These are phyloP conservation scores for Ophion slaviceki DNA, from an alignment of 2,888 invertebrate genomes.

Conservation along the genomic window DNA sequence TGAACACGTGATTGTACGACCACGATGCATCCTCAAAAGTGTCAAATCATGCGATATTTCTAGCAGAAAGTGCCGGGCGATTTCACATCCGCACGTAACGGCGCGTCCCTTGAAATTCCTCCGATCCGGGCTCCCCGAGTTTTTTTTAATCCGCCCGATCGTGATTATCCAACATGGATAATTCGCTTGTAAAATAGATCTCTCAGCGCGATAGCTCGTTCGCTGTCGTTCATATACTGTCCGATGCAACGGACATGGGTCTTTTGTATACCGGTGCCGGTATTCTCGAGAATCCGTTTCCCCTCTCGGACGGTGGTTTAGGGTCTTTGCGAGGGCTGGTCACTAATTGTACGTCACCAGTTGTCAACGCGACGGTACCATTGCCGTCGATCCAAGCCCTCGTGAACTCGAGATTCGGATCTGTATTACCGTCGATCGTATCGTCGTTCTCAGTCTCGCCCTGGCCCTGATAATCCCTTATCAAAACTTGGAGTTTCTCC, in stretches of 20 bases:
- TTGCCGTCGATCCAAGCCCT: constrained; percentile 90
- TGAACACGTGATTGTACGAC: too few species aligned
- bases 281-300: constrained; percentile 83
- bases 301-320: constrained; percentile 82
- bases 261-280: constrained; percentile 84
- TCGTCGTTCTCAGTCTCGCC: constrained; percentile 66
- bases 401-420: constrained; percentile 88
- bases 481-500: constrained; percentile 89
- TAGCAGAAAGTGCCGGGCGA: too few species aligned
- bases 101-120: too few species aligned
- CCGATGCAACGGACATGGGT: constrained; percentile 80
- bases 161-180: constrained; percentile 62
- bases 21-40: too few species aligned
- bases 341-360: constrained; percentile 78
- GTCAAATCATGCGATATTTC: too few species aligned
- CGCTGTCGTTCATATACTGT: constrained; percentile 75
- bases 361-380: constrained; percentile 85
- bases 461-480: constrained; percentile 85
- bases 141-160: background rate
- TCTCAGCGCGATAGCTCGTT: background rate
- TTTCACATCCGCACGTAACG: too few species aligned
- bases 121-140: too few species aligned
- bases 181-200: constrained; percentile 8
- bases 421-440: constrained; percentile 82
- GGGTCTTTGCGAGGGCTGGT: constrained; percentile 85